A percentile compares a stretch with the other conserved stretches of the same genome.
Conservation (phyloP, 92 coral and sea anemone genomes). For the Heteractis magnifica region DNA sequence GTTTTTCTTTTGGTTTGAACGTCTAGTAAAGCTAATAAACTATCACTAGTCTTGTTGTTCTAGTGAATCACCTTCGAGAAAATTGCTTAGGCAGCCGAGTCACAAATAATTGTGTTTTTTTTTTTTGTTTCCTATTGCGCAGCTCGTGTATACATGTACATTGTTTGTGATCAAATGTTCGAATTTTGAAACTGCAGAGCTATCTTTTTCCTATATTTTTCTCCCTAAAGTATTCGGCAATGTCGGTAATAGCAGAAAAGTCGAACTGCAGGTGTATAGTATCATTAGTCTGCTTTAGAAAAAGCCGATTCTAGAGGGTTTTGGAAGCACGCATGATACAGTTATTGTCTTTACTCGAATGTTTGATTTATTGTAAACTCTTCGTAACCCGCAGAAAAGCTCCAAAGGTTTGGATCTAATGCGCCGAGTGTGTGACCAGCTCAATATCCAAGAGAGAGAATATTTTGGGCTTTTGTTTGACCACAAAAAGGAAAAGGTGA, state of each 20-base stretch:
- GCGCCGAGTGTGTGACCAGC: slow-evolving; percentile 78
- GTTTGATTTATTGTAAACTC: not conserved
- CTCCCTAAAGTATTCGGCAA: not conserved
- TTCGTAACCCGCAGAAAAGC: slow-evolving; percentile 69
- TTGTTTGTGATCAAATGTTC: not conserved
- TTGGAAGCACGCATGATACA: not conserved
- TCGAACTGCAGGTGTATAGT: not conserved
- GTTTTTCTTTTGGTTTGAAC: not conserved
- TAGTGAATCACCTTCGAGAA: not conserved
- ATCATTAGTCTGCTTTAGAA: not conserved
- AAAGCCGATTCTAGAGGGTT: not conserved
- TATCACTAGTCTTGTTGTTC: not conserved
- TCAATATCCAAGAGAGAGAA: slow-evolving; percentile 83
- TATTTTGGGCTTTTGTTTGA: slow-evolving; percentile 93
- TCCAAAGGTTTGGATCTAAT: slow-evolving; percentile 90
- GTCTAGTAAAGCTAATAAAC: not conserved
- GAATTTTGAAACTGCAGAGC: not conserved
- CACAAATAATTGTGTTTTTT: not conserved
- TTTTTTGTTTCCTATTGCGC: not conserved
- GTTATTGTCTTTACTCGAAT: not conserved
- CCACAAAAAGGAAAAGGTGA: slow-evolving; percentile 86
- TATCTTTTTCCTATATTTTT: not conserved
- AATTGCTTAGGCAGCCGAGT: not conserved
- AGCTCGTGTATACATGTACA: not conserved
- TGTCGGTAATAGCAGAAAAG: not conserved